Conservation (phyloP, 2,888 invertebrate species). For the Tachina fera region DNA sequence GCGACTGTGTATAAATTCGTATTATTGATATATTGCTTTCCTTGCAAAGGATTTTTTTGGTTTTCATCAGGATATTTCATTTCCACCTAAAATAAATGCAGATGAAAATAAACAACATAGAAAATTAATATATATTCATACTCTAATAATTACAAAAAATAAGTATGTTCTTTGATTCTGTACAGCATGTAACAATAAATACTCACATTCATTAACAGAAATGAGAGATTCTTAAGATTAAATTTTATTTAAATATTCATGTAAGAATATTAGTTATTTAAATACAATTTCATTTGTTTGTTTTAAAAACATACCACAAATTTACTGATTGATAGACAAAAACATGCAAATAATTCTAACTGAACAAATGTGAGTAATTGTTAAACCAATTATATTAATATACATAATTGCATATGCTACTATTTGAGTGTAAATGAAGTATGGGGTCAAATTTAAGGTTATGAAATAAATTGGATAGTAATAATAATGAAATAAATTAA, state of each 20-base stretch:
- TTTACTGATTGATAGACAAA: not conserved
- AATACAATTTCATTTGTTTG: not conserved
- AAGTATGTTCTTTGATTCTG: not conserved
- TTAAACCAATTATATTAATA: not conserved
- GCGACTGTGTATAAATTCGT: no score
- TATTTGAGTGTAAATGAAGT: no score
- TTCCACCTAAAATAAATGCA: not conserved
- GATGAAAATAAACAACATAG: not conserved
- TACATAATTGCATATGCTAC: not conserved
- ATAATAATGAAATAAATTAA: no score
- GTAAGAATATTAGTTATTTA: not conserved
- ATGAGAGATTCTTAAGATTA: not conserved
- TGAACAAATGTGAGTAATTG: conserved; percentile 15
- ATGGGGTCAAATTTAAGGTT: no score
- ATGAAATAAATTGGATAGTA: no score
- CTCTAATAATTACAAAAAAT: conserved; percentile 4
- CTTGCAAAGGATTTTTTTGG: no score
- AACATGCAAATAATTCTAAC: not conserved
- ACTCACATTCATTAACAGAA: not conserved
- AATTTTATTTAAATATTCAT: not conserved
- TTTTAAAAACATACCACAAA: not conserved
- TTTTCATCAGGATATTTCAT: no score
- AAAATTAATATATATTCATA: not conserved
- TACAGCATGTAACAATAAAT: not conserved
- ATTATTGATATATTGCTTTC: no score